These are phyloP conservation scores for Meloidogyne floridensis DNA, from an alignment of 1,140 invertebrate species.

Conservation along the genomic window DNA sequence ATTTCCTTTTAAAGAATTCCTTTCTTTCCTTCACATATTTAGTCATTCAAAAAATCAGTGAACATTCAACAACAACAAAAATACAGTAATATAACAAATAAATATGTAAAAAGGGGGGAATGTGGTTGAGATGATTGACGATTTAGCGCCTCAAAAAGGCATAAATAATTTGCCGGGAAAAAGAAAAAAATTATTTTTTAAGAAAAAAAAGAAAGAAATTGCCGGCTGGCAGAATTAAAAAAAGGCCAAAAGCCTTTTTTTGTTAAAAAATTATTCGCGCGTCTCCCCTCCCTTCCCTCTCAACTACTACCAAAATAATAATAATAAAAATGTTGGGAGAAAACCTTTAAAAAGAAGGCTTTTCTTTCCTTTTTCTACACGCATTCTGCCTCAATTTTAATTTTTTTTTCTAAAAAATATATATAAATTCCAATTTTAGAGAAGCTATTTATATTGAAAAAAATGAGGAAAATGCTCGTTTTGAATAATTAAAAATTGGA, in stretches of 20 bases:
- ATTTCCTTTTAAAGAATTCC: too few relatives aligned
- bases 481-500: not conserved
- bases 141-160: not conserved
- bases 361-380: not conserved
- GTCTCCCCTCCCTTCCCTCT: not conserved
- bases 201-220: conserved; percentile 16
- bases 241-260: conserved; percentile 8
- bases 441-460: too few relatives aligned
- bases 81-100: too few relatives aligned
- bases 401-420: not conserved
- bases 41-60: too few relatives aligned
- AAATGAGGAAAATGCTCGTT: too few relatives aligned
- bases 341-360: not conserved
- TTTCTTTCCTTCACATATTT: too few relatives aligned
- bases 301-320: not conserved
- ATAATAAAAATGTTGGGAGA: not conserved
- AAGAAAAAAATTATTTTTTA: conserved; percentile 9
- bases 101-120: too few relatives aligned
- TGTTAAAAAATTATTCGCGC: not conserved
- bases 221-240: not conserved
- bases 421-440: not conserved
- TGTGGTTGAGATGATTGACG: not conserved
- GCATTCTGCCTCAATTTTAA: conserved; percentile 4
- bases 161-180: not conserved
- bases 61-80: too few relatives aligned